Percentiles rank a stretch among this genome's conserved stretches.
Conservation (phyloP, 2,797 vertebrate species). For the Xyrichtys novacula region DNA sequence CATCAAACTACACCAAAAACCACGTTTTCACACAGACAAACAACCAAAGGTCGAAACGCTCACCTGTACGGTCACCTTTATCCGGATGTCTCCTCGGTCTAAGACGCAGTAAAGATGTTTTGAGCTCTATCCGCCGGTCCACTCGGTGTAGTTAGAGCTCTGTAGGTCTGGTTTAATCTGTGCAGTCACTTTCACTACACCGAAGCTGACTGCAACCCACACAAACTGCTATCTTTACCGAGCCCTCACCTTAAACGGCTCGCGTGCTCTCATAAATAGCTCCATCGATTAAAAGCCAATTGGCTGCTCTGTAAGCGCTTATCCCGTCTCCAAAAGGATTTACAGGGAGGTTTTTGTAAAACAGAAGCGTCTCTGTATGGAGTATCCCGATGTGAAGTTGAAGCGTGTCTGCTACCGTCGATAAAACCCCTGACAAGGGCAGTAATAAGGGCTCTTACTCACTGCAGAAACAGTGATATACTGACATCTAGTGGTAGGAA, state of each 20-base stretch:
- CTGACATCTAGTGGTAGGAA: conserved; percentile 60
- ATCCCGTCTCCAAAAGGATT: background rate
- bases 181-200: conserved; percentile 58
- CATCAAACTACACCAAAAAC: background rate
- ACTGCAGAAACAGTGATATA: conserved; percentile 3
- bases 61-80: conserved; percentile 65
- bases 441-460: conserved; percentile 12
- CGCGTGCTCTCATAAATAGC: conserved; percentile 12
- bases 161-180: conserved; percentile 39
- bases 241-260: conserved; percentile 40
- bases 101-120: conserved; percentile 23
- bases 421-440: conserved; percentile 28
- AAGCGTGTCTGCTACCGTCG: conserved; percentile 36
- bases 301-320: conserved; percentile 1
- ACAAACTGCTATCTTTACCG: conserved; percentile 50
- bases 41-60: conserved; percentile 27
- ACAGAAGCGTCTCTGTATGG: conserved; percentile 7
- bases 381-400: conserved; percentile 51
- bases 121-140: conserved; percentile 4
- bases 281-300: conserved; percentile 47
- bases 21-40: background rate
- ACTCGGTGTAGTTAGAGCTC: conserved; percentile 27
- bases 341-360: background rate
- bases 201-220: conserved; percentile 40
- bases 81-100: conserved; percentile 24